phyloP scores from a whole-genome alignment of 1,140 invertebrate genomes.

The Cyclargus thomasi region DNA sequence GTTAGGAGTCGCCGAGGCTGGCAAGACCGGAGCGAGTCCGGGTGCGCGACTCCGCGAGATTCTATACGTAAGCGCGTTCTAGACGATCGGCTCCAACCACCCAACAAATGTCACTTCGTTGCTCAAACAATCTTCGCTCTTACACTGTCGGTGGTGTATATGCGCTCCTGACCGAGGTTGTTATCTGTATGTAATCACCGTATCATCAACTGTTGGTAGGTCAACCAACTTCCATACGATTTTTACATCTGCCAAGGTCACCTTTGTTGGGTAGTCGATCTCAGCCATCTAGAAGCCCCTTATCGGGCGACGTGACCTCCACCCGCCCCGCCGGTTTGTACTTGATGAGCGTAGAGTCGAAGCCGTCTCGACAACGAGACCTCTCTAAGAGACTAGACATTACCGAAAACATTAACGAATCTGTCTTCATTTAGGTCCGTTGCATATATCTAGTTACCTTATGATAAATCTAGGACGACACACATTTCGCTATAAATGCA shows the following conservation, averaged over 20 bases:
- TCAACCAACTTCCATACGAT: too few species aligned
- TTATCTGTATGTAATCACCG: too few species aligned
- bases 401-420: constrained; percentile 62
- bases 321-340: constrained; percentile 64
- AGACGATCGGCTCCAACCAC: too few species aligned
- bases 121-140: too few species aligned
- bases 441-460: constrained; percentile 66
- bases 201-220: too few species aligned
- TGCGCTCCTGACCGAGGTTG: too few species aligned
- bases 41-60: constrained; percentile 27
- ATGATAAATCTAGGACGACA: constrained; percentile 72
- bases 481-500: constrained; percentile 74
- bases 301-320: neutral
- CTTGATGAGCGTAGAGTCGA: constrained; percentile 56
- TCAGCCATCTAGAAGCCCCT: too few species aligned
- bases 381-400: constrained; percentile 65
- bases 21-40: constrained; percentile 31
- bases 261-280: too few species aligned
- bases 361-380: constrained; percentile 41
- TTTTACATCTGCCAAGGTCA: too few species aligned
- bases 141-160: too few species aligned
- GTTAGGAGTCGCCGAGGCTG: constrained; percentile 28
- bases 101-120: too few species aligned
- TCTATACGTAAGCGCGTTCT: too few species aligned
- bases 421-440: constrained; percentile 57